Base-by-base conservation (phyloP, 2,113 vertebrate species). In the Astur gentilis region DNA sequence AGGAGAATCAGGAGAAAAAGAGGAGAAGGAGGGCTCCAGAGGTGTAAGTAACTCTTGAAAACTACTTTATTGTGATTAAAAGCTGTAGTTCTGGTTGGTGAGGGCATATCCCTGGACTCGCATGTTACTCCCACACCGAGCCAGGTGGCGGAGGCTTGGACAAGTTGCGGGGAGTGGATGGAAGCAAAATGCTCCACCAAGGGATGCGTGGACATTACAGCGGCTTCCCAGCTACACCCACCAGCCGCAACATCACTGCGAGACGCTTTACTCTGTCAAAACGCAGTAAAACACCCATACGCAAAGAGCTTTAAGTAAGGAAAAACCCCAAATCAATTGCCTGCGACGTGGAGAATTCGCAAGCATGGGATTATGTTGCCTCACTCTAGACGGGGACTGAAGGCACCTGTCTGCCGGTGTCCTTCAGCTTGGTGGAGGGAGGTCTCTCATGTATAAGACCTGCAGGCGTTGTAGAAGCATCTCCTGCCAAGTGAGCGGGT, bases 1-100 rank as follows among this genome's bases (percentile, higher is more conserved):
- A 92, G 98, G 97, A 29, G 98, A 98, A 90, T 95, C 96, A 0
- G 93, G 95, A 58, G 98, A 97, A 55, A 98, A 97, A 67, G 90
- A 98, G 82, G 91, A 97, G 45, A 98, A 97, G 49, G 91, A 98
- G n/a, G 91, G 95, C 15, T 97, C 96, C 89, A 96, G 96, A 95
- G 97, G 91, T 9, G 98, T 98, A 89, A 98, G 98, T 98, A 16
- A 40, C 64, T 31, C 32, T 14, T 10, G 7, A 25, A 64, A 60
- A 31, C 36, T 14, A 14, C 20, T 67, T 69, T 21, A 29, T 16
- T 1, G 1, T 2, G n/a, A 19, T 49, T 4, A 57, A 62, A 70
- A 44, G 18, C 4, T 4, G 23, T 13, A 14, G 34, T 21, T 55
- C 6, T 65, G 44, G 17, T 16, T 34, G 66, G 19, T 36, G 49